Conservation (phyloP, 2,888 invertebrate species). For the Temnothorax unifasciatus region DNA sequence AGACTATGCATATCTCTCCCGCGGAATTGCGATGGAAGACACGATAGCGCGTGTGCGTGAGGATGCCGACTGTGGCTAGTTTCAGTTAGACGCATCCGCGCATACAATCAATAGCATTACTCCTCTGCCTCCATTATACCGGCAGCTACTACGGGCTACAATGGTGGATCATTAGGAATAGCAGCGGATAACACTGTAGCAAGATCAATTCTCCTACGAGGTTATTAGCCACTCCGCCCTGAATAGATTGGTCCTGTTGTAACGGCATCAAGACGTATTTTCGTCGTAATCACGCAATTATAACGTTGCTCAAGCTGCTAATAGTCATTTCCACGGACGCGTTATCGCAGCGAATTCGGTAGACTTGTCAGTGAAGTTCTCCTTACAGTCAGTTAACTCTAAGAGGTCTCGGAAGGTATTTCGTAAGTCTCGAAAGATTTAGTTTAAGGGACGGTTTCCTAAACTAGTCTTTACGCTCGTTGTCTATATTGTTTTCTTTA, state of each 20-base stretch:
- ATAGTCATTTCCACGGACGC: slow-evolving; percentile 33
- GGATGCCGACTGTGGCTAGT: slow-evolving; percentile 56
- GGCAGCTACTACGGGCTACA: slow-evolving; percentile 64
- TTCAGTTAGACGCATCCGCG: slow-evolving; percentile 66
- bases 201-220: slow-evolving; percentile 75
- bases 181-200: slow-evolving; percentile 72
- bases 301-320: slow-evolving; percentile 32
- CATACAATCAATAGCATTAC: slow-evolving; percentile 75
- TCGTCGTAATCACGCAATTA: slow-evolving; percentile 61
- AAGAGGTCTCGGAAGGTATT: neutral
- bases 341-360: slow-evolving; percentile 17
- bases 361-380: neutral
- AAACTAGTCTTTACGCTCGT: neutral
- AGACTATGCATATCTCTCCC: slow-evolving; percentile 19
- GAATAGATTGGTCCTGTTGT: slow-evolving; percentile 71
- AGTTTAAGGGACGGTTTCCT: neutral
- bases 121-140: slow-evolving; percentile 66
- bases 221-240: slow-evolving; percentile 62
- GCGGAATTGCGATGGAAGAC: slow-evolving; percentile 40
- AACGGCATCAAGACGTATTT: slow-evolving; percentile 70
- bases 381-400: neutral
- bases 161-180: slow-evolving; percentile 77
- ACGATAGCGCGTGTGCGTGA: slow-evolving; percentile 28
- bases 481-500: neutral
- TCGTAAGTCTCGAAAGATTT: neutral